Conservation (phyloP, 1,140 invertebrate genomes). For the Lamellibrachia luymesi region DNA sequence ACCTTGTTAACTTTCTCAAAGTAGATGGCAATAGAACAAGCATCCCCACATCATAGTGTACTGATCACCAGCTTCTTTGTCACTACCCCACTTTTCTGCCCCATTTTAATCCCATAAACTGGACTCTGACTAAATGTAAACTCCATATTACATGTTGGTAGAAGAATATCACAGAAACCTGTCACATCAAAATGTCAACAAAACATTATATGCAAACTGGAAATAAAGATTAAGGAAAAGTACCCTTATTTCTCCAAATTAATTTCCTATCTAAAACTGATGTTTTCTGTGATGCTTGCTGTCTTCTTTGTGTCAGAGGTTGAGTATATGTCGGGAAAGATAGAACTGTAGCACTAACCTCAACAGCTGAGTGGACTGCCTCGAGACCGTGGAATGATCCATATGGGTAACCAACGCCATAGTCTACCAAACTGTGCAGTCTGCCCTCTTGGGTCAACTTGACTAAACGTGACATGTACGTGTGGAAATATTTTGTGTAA, state of each 20-base stretch:
- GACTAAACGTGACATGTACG: constrained; percentile 36
- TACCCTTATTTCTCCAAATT: no score
- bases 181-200: not conserved
- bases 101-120: no score
- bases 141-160: not conserved
- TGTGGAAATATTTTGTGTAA: constrained; percentile 29
- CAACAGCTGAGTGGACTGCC: constrained; percentile 43
- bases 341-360: constrained; percentile 32
- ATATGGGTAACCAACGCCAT: constrained; percentile 30
- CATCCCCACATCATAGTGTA: no score
- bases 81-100: no score
- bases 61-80: no score
- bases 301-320: not conserved
- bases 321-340: not conserved
- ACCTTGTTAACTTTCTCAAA: no score
- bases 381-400: constrained; percentile 45
- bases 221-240: not conserved
- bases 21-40: no score
- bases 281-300: no score
- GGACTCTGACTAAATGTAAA: no score
- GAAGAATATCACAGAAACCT: not conserved
- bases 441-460: constrained; percentile 35
- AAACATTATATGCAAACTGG: not conserved
- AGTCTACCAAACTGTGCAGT: constrained; percentile 39
- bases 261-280: no score